phyloP scores from a whole-genome alignment of 2,113 vertebrate species.

The Pithys albifrons region DNA sequence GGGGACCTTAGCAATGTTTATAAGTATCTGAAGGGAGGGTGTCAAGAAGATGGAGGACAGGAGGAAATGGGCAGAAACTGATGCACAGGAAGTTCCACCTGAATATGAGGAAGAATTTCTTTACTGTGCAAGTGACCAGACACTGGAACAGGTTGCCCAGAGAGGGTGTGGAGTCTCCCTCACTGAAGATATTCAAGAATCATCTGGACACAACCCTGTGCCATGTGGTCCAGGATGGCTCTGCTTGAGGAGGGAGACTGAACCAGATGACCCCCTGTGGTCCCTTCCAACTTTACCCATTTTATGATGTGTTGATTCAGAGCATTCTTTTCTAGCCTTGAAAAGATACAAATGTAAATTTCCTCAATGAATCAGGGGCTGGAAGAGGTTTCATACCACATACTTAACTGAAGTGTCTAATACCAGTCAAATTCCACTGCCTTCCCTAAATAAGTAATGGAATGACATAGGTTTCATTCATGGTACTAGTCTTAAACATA shows the following conservation, averaged over 20 bases:
- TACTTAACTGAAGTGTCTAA: neutral
- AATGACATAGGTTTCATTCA: neutral
- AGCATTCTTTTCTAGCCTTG: neutral
- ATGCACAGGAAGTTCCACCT: too few species aligned
- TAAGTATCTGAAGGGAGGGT: too few species aligned
- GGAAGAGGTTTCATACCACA: neutral
- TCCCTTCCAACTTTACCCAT: neutral
- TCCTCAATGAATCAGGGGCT: neutral
- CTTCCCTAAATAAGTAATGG: neutral
- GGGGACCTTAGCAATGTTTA: too few species aligned
- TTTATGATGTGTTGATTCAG: too few species aligned
- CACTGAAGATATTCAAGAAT: neutral
- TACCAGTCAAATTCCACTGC: neutral
- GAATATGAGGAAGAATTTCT: too few species aligned
- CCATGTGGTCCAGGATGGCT: neutral
- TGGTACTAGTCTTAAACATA: neutral
- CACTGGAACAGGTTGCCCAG: neutral
- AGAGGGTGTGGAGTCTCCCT: neutral
- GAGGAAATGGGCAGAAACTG: too few species aligned
- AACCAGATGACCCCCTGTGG: neutral
- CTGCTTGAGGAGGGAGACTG: neutral
- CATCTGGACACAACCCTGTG: neutral
- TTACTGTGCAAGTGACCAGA: neutral
- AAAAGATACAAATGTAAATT: neutral
- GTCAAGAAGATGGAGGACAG: too few species aligned